Evolutionary conservation across 1,140 invertebrate species (phyloP).

Genomic region (Helicoverpa armigera): DNA sequence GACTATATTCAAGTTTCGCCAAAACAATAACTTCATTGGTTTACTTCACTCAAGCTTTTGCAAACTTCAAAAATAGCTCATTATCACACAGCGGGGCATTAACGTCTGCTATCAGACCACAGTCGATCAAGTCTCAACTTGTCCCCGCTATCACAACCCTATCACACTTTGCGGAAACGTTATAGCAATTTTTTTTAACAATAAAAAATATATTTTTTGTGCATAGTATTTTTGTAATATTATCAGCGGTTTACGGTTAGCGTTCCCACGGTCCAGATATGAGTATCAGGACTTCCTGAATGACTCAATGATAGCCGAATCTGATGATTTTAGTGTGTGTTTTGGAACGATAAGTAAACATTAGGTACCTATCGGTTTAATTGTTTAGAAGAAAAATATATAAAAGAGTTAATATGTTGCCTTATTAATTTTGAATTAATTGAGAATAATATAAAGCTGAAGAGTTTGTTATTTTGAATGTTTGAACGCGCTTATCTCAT

Average conservation of each 20-base stretch:
- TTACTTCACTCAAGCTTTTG: no score
- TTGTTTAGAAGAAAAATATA: no score
- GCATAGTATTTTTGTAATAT: conserved; percentile 49
- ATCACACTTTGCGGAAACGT: conserved; percentile 70
- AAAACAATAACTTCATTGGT: no score
- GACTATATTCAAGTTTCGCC: no score
- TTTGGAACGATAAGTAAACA: conserved; percentile 8
- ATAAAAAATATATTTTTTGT: conserved; percentile 39
- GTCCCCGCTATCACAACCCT: background rate
- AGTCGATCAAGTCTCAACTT: conserved; percentile 7
- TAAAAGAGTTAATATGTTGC: no score
- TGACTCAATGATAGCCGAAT: conserved; percentile 41
- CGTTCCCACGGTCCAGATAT: conserved; percentile 70
- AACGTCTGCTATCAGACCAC: background rate
- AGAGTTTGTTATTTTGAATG: no score
- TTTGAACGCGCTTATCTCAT: no score
- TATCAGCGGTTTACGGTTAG: conserved; percentile 59
- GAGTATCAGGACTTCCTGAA: conserved; percentile 58
- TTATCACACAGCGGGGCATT: background rate
- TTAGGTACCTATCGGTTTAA: no score
- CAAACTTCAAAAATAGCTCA: background rate
- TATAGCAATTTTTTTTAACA: conserved; percentile 67
- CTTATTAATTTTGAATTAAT: no score
- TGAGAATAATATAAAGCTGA: no score
- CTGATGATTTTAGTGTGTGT: conserved; percentile 38